These are phyloP conservation scores for Hemitrygon akajei DNA, from an alignment of 2,797 vertebrate species.

Conservation along the genomic window DNA sequence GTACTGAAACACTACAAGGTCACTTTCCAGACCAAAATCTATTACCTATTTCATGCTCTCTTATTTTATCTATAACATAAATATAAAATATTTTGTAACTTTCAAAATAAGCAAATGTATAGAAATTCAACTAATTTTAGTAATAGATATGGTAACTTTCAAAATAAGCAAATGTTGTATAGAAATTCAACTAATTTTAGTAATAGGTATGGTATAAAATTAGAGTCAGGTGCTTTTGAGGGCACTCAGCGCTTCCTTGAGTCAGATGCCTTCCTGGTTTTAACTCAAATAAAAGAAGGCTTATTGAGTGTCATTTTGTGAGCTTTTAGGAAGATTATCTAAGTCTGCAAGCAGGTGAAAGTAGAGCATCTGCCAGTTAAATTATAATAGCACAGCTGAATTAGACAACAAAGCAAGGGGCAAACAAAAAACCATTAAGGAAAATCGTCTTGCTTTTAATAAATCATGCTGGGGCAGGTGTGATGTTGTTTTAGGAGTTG, in stretches of 20 bases:
- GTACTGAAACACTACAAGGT: too few relatives aligned
- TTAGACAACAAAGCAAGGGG: not conserved
- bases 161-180: not conserved
- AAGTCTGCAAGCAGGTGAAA: conserved; percentile 6
- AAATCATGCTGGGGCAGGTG: conserved; percentile 22
- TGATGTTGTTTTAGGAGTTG: not conserved
- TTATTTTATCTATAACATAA: not conserved
- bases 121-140: not conserved
- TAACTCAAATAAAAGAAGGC: not conserved
- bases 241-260: not conserved
- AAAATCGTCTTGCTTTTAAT: conserved; percentile 20
- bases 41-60: not conserved
- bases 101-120: not conserved
- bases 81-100: too few relatives aligned
- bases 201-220: not conserved
- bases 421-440: conserved; percentile 33
- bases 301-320: not conserved
- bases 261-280: not conserved
- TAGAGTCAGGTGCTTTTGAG: not conserved
- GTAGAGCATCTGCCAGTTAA: not conserved
- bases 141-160: not conserved
- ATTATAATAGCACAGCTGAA: not conserved
- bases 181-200: not conserved
- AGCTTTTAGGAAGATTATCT: conserved; percentile 5
- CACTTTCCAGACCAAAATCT: not conserved